Evolutionary conservation across 2,797 vertebrate species (phyloP).

Genomic region (Remorina albescens): DNA sequence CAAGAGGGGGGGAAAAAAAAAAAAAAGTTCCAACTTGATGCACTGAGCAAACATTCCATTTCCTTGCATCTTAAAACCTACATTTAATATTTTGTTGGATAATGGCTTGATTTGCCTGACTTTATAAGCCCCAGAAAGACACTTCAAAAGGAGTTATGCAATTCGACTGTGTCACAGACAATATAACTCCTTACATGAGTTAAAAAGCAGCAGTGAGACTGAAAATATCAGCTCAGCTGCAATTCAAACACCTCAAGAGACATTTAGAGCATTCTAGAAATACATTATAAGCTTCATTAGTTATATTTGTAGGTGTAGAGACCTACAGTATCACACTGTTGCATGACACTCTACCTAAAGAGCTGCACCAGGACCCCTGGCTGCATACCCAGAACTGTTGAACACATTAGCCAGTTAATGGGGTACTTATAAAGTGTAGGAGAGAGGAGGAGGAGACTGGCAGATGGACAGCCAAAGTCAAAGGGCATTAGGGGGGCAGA

Average conservation of each 20-base stretch:
- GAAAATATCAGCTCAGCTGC: conserved; percentile 25
- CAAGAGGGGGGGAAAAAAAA: background rate
- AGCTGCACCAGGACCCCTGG: conserved; percentile 56
- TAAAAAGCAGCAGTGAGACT: conserved; percentile 42
- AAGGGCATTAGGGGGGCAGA: conserved; percentile 68
- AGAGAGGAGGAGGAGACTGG: conserved; percentile 32
- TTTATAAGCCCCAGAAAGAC: conserved; percentile 45
- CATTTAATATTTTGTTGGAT: conserved; percentile 11
- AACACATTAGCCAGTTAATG: conserved; percentile 72
- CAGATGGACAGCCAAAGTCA: conserved; percentile 62
- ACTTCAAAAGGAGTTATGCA: conserved; percentile 43
- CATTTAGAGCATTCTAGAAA: conserved; percentile 38
- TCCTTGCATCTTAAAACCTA: conserved; percentile 3
- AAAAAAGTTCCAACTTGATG: background rate
- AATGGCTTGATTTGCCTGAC: conserved; percentile 3
- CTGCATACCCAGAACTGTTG: conserved; percentile 60
- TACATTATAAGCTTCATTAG: conserved; percentile 45
- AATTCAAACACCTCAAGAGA: conserved; percentile 33
- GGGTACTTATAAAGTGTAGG: conserved; percentile 47
- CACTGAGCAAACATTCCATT: conserved; percentile 6
- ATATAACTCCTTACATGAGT: conserved; percentile 33
- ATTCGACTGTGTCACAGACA: conserved; percentile 43
- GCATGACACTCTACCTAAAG: conserved; percentile 48
- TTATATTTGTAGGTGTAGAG: conserved; percentile 40
- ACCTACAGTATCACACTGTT: conserved; percentile 43